phyloP scores from a whole-genome alignment of 2,113 vertebrate species.

The Ochotona curzoniae region DNA sequence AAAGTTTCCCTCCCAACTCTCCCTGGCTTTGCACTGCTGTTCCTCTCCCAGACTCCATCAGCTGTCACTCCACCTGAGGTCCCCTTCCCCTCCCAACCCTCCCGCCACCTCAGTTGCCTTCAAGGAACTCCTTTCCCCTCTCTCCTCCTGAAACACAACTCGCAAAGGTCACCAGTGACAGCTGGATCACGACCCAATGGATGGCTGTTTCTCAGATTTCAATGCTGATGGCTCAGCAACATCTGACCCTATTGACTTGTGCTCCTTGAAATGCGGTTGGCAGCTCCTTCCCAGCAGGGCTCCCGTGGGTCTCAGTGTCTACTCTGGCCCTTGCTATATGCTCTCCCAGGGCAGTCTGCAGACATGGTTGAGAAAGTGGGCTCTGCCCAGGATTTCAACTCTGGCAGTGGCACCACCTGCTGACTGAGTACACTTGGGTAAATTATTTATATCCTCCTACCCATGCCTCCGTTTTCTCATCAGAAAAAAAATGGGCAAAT shows the following conservation, averaged over 20 bases:
- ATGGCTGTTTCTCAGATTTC: slow-evolving; percentile 61
- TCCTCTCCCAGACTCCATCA: not conserved
- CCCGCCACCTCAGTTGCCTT: not conserved
- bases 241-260: slow-evolving; percentile 40
- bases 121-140: not conserved
- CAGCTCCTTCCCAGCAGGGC: not conserved
- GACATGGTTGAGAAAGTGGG: not conserved
- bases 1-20: not conserved
- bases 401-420: not conserved
- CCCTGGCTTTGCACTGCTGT: not conserved
- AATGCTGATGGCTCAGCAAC: slow-evolving; percentile 67
- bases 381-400: not conserved
- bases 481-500: not conserved
- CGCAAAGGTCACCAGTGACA: slow-evolving; percentile 51
- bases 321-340: not conserved
- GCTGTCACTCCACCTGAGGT: not conserved
- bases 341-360: not conserved
- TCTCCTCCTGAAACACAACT: slow-evolving; percentile 4
- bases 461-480: not conserved
- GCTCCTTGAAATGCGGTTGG: slow-evolving; percentile 25
- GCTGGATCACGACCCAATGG: slow-evolving; percentile 9
- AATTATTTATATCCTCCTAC: not conserved
- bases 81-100: no score
- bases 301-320: not conserved
- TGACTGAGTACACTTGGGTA: not conserved